phyloP scores from a whole-genome alignment of 2,113 vertebrate genomes.

The Otocyon megalotis region DNA sequence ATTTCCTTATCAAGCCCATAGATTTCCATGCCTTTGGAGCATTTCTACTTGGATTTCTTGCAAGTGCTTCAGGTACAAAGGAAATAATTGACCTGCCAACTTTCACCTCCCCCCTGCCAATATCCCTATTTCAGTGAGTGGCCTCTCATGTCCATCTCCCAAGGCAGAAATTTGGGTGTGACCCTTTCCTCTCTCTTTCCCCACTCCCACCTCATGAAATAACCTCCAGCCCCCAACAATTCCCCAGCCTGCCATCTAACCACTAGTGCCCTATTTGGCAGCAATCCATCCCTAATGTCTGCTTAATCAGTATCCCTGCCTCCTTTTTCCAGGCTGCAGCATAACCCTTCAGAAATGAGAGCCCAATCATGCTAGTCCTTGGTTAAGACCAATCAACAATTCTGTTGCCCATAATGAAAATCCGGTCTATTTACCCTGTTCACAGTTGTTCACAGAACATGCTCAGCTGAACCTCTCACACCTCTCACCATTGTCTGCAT shows the following conservation, averaged over 20 bases:
- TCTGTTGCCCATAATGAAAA: not conserved
- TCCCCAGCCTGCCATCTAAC: accelerated
- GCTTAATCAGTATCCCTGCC: not conserved
- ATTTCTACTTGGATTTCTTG: not conserved
- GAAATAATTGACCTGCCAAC: not conserved
- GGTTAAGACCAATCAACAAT: not conserved
- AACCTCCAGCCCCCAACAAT: not conserved
- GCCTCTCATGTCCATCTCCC: not conserved
- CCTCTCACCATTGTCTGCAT: not conserved
- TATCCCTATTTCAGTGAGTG: not conserved
- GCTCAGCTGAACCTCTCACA: not conserved
- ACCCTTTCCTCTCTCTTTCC: not conserved
- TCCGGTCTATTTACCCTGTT: too few species aligned
- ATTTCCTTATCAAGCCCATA: not conserved
- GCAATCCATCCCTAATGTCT: accelerated
- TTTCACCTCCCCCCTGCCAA: not conserved
- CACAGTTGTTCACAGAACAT: not conserved
- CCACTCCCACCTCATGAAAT: not conserved
- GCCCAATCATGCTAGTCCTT: not conserved
- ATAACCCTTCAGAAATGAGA: not conserved
- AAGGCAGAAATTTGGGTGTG: not conserved
- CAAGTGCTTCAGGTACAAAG: not conserved
- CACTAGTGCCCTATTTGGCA: accelerated
- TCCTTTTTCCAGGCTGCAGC: not conserved
- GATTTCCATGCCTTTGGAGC: not conserved